phyloP scores from a whole-genome alignment of 1,140 invertebrate species.

The Parapsyche elsis region DNA sequence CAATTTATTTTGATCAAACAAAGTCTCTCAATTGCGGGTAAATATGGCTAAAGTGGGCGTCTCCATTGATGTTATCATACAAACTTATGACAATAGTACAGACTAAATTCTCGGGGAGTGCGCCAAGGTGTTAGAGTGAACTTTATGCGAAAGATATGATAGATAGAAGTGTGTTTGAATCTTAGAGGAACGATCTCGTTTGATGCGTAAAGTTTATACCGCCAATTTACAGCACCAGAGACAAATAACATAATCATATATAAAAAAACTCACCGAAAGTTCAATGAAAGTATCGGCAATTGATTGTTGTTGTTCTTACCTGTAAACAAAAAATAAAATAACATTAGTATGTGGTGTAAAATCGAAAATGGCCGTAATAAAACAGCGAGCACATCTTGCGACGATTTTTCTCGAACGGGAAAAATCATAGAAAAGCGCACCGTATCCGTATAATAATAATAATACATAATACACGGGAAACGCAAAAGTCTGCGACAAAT shows the following conservation, averaged over 20 bases:
- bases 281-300: background rate
- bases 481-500: slow-evolving; percentile 52
- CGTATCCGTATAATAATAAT: slow-evolving; percentile 21
- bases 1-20: too few species aligned
- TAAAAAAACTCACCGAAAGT: background rate
- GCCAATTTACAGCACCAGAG: background rate
- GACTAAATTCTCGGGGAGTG: slow-evolving; percentile 27
- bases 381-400: slow-evolving; percentile 35
- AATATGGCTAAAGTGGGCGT: background rate
- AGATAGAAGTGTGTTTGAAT: slow-evolving; percentile 13
- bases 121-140: slow-evolving; percentile 44
- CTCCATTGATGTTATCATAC: slow-evolving; percentile 35
- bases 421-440: slow-evolving; percentile 41
- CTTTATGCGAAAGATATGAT: slow-evolving; percentile 44
- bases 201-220: slow-evolving; percentile 26
- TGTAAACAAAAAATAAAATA: slow-evolving; percentile 18
- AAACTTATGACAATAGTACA: slow-evolving; percentile 46
- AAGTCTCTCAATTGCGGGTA: background rate
- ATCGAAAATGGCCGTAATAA: slow-evolving; percentile 37
- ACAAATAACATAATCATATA: background rate
- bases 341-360: background rate
- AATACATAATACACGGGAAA: slow-evolving; percentile 44
- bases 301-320: background rate
- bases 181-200: slow-evolving; percentile 16
- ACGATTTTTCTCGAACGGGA: background rate